phyloP scores from a whole-genome alignment of 1,140 invertebrate species.

The Diplogasteroides magnus region DNA sequence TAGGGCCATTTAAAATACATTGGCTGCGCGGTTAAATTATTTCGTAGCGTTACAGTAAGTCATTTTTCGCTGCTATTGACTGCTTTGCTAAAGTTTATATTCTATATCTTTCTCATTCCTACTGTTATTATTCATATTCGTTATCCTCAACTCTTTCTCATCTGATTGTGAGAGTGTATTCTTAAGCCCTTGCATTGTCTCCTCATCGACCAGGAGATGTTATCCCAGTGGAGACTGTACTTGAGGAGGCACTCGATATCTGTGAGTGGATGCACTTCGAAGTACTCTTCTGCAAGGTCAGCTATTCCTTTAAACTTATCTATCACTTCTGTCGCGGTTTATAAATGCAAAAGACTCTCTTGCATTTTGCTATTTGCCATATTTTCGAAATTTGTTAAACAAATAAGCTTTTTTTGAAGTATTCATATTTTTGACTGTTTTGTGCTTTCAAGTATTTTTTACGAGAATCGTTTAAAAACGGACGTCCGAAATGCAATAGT shows the following conservation, averaged over 20 bases:
- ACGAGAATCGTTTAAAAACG: too few relatives aligned
- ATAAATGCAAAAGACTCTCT: too few relatives aligned
- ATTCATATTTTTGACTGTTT: too few relatives aligned
- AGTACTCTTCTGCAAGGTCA: conserved; percentile 30
- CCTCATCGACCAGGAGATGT: not conserved
- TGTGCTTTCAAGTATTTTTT: too few relatives aligned
- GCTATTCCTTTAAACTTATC: not conserved
- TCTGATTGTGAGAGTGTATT: too few relatives aligned
- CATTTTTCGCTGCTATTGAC: not conserved
- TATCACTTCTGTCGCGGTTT: too few relatives aligned
- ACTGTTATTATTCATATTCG: not conserved
- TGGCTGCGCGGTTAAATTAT: conserved; percentile 3
- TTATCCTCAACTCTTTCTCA: not conserved
- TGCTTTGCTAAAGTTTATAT: not conserved
- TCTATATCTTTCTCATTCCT: not conserved
- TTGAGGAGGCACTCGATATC: conserved; percentile 19
- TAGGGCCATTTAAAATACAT: conserved; percentile 22
- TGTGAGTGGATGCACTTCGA: conserved; percentile 34
- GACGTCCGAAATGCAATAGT: too few relatives aligned
- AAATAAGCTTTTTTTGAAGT: not conserved
- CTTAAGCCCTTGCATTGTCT: conserved; percentile 16
- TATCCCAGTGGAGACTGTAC: conserved; percentile 7
- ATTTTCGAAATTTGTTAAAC: not conserved
- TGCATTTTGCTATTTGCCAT: too few relatives aligned
- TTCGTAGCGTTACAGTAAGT: not conserved